Conservation (phyloP, 2,797 vertebrate species). For the Potorous gilbertii region DNA sequence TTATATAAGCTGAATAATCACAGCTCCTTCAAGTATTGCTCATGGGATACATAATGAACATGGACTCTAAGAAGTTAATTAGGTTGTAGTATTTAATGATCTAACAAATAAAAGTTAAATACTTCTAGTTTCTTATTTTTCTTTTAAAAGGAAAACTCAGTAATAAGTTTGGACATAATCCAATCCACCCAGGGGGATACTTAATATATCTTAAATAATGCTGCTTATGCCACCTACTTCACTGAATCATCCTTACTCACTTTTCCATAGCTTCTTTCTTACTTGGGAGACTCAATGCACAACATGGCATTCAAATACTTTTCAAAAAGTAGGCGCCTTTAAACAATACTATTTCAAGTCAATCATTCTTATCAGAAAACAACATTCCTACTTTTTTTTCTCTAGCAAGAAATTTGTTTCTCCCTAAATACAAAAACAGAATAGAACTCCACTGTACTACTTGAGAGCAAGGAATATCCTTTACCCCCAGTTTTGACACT, state of each 20-base stretch:
- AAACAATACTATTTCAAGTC: background rate
- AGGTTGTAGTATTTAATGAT: background rate
- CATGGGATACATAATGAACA: background rate
- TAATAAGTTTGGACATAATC: background rate
- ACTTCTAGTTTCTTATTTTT: background rate
- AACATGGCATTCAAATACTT: background rate
- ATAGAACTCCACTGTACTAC: background rate
- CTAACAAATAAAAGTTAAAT: background rate
- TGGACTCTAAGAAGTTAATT: background rate
- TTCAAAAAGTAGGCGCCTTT: conserved; percentile 5
- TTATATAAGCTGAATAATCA: background rate
- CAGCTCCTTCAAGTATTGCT: background rate
- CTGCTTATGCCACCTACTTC: background rate
- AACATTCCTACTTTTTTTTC: background rate
- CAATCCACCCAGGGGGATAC: background rate
- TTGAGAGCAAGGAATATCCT: background rate
- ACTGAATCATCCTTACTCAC: conserved; percentile 24
- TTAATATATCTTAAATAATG: background rate
- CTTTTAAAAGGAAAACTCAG: background rate
- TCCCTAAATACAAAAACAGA: background rate
- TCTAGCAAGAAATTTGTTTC: background rate
- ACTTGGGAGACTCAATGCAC: background rate
- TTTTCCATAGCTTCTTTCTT: background rate
- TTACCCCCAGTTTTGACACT: background rate
- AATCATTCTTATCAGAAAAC: background rate